phyloP scores from a whole-genome alignment of 2,888 invertebrate genomes.

The Eucera pruinosa region DNA sequence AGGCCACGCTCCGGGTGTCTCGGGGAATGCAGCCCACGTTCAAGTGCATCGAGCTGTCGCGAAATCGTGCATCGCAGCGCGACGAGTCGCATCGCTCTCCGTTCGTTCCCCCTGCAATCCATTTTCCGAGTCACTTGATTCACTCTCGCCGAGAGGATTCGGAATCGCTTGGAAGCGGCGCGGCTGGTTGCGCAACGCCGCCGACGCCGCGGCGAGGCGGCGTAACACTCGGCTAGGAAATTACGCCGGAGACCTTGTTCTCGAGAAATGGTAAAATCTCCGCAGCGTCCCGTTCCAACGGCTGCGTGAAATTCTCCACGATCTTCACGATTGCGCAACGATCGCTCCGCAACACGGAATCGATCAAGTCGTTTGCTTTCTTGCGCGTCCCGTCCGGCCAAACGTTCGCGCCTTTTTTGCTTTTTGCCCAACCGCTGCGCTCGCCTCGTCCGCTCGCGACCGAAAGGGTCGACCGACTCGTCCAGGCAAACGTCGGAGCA shows the following conservation, averaged over 20 bases:
- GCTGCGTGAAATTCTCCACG: conserved; percentile 2
- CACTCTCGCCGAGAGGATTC: too few species aligned
- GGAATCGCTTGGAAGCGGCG: too few species aligned
- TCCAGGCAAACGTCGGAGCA: too few species aligned
- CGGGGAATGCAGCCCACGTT: conserved; percentile 7
- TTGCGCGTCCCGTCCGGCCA: neutral
- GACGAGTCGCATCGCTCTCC: too few species aligned
- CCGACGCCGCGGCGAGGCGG: conserved; percentile 1
- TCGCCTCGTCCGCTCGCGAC: too few species aligned
- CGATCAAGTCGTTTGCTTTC: neutral
- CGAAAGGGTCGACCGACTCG: too few species aligned
- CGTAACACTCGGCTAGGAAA: conserved; percentile 22
- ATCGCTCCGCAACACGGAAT: neutral
- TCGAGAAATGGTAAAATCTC: neutral
- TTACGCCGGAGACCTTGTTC: conserved; percentile 47
- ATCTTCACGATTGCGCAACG: neutral
- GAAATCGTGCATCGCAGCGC: neutral
- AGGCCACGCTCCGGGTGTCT: neutral
- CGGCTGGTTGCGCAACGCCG: too few species aligned
- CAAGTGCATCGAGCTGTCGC: conserved; percentile 21
- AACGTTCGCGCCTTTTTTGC: too few species aligned
- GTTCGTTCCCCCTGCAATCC: neutral
- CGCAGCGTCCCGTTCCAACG: neutral
- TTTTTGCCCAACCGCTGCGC: too few species aligned
- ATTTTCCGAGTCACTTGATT: neutral